phyloP scores from a whole-genome alignment of 1,140 invertebrate species.

The Chrysopa pallens region DNA sequence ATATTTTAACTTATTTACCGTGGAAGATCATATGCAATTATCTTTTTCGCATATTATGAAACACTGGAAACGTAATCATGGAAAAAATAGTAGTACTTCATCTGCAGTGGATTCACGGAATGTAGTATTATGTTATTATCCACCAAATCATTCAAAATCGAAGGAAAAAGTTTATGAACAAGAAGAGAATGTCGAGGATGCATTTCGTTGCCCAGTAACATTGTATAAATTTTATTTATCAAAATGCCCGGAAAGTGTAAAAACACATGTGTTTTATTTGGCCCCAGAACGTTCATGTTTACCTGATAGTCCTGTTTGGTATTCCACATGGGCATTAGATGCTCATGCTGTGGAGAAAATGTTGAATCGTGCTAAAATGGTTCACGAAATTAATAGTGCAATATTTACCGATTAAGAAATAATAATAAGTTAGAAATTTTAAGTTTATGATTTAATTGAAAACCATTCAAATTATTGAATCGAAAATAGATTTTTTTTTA shows the following conservation, averaged over 20 bases:
- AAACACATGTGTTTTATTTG: slow-evolving; percentile 75
- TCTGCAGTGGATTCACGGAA: slow-evolving; percentile 46
- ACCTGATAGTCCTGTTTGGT: slow-evolving; percentile 84
- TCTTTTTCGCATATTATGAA: slow-evolving; percentile 85
- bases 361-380: slow-evolving; percentile 72
- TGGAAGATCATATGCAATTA: slow-evolving; percentile 74
- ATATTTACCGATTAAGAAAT: too few relatives aligned
- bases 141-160: slow-evolving; percentile 44
- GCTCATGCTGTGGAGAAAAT: slow-evolving; percentile 61
- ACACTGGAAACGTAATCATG: slow-evolving; percentile 65
- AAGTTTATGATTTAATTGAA: too few relatives aligned
- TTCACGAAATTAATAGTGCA: slow-evolving; percentile 52
- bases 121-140: slow-evolving; percentile 64
- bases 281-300: slow-evolving; percentile 74
- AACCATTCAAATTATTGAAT: too few relatives aligned
- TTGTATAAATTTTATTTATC: slow-evolving; percentile 87
- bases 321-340: slow-evolving; percentile 59
- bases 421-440: too few relatives aligned
- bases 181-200: slow-evolving; percentile 76
- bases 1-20: slow-evolving; percentile 76
- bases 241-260: slow-evolving; percentile 84
- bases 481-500: too few relatives aligned
- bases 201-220: slow-evolving; percentile 76
- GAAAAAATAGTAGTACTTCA: slow-evolving; percentile 17
- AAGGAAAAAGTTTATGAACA: slow-evolving; percentile 73